Percentiles rank a stretch among this genome's conserved stretches.
phyloP scores from a whole-genome alignment of 2,797 vertebrate species.

The Anomalospiza imberbis region DNA sequence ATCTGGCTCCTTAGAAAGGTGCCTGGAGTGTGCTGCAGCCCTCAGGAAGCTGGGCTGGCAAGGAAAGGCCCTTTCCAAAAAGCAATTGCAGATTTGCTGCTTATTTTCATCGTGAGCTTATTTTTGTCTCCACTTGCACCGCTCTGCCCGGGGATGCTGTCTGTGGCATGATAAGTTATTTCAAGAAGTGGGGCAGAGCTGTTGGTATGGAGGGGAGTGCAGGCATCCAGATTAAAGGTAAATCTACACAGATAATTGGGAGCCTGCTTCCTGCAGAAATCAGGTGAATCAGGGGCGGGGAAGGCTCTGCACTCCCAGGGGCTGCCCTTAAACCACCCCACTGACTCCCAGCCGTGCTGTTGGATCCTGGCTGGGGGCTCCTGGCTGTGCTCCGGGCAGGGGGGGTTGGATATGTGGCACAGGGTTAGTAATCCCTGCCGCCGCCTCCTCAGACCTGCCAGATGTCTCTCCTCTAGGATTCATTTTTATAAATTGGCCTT shows the following conservation, averaged over 20 bases:
- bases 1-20: background rate
- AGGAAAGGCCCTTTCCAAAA: background rate
- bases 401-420: background rate
- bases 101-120: constrained; percentile 25
- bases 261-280: background rate
- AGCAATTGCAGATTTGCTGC: background rate
- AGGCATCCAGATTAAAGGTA: constrained; percentile 36
- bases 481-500: constrained; percentile 50
- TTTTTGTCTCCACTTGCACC: background rate
- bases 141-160: constrained; percentile 37
- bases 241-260: background rate
- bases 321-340: background rate
- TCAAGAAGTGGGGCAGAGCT: constrained; percentile 50
- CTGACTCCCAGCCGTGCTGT: background rate
- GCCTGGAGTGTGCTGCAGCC: background rate
- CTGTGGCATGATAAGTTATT: constrained; percentile 42
- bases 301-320: background rate
- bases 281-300: background rate
- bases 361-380: background rate
- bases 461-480: constrained; percentile 30
- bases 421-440: background rate
- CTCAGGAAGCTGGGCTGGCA: background rate
- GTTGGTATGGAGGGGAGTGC: constrained; percentile 1
- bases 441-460: constrained; percentile 21
- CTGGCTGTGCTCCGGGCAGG: background rate